These are phyloP conservation scores for Pocillopora verrucosa DNA, from an alignment of 64 coral and sea anemone genomes.

Conservation along the genomic window DNA sequence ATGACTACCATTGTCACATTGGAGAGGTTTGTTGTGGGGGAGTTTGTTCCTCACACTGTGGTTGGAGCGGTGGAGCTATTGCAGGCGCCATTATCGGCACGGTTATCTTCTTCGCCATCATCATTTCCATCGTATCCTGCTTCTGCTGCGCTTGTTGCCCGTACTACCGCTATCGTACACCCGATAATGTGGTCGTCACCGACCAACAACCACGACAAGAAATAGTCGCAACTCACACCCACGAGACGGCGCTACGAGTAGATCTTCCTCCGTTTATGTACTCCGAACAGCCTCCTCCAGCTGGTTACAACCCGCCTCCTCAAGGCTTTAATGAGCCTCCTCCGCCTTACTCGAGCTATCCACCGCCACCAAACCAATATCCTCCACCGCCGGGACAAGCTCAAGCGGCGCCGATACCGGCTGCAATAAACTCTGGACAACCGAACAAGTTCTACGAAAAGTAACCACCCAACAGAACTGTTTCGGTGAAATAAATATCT, in stretches of 20 bases:
- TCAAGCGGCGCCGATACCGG: too few species aligned
- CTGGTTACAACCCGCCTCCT: not conserved
- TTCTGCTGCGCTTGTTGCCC: conserved; percentile 2
- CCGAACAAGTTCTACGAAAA: too few species aligned
- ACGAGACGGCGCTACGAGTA: not conserved
- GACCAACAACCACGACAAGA: not conserved
- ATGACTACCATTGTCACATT: not conserved
- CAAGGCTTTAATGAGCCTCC: too few species aligned
- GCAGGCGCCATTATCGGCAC: not conserved
- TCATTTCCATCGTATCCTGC: conserved; percentile 3
- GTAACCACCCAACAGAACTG: too few species aligned
- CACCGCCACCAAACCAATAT: too few species aligned
- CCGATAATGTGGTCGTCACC: not conserved
- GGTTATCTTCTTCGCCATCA: not conserved
- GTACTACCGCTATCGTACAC: not conserved
- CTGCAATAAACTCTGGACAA: too few species aligned
- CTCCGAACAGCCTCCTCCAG: not conserved
- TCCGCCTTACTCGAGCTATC: too few species aligned
- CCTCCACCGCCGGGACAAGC: too few species aligned
- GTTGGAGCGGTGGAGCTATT: too few species aligned
- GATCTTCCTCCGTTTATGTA: not conserved
- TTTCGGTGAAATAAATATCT: too few species aligned
- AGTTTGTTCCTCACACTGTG: too few species aligned
- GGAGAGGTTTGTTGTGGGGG: too few species aligned
- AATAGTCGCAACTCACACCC: not conserved